phyloP scores from a whole-genome alignment of 2,797 vertebrate species.

The Parambassis ranga region DNA sequence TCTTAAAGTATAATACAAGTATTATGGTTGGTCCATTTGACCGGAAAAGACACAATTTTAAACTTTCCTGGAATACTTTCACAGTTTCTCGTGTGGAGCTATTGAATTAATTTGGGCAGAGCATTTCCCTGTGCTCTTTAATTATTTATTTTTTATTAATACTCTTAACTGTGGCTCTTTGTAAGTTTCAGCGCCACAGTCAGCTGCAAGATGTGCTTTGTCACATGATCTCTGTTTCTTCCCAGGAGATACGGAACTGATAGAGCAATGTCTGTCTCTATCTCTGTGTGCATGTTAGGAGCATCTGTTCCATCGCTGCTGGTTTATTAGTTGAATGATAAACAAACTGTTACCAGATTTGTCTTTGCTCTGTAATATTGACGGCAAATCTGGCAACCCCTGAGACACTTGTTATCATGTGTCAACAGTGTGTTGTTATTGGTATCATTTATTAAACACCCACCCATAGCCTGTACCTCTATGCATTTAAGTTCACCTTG shows the following conservation, averaged over 20 bases:
- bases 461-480: not conserved
- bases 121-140: not conserved
- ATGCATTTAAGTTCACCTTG: not conserved
- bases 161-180: not conserved
- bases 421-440: slow-evolving; percentile 8
- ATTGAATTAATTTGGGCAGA: not conserved
- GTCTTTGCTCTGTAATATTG: slow-evolving; percentile 30
- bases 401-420: slow-evolving; percentile 34
- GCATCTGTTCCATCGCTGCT: slow-evolving; percentile 53
- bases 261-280: slow-evolving; percentile 21
- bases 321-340: slow-evolving; percentile 45
- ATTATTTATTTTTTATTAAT: not conserved
- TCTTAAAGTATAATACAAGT: too few relatives aligned
- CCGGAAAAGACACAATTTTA: too few relatives aligned
- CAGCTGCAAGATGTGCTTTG: slow-evolving; percentile 18
- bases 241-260: slow-evolving; percentile 24
- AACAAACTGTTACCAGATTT: slow-evolving; percentile 53
- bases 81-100: not conserved
- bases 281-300: slow-evolving; percentile 21
- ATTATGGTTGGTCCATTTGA: too few relatives aligned
- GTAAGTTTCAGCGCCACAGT: not conserved
- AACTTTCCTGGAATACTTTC: too few relatives aligned
- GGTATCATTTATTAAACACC: not conserved
- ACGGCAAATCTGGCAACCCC: slow-evolving; percentile 44
- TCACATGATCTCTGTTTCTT: slow-evolving; percentile 25